phyloP scores from a whole-genome alignment of 1,140 invertebrate genomes.

The Apolygus lucorum region DNA sequence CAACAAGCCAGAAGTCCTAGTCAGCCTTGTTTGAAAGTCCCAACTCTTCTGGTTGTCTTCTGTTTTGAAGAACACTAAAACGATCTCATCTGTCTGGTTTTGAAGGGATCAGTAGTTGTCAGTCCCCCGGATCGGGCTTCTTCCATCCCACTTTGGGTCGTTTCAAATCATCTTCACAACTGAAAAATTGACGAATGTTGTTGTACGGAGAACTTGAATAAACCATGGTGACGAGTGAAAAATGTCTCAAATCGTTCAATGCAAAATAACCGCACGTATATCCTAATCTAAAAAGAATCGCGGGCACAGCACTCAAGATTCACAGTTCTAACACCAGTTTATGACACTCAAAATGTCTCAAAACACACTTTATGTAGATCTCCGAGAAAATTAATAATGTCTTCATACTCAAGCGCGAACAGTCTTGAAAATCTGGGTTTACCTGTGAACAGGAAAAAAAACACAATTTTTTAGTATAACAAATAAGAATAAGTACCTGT shows the following conservation, averaged over 20 bases:
- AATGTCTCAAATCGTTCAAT: neutral
- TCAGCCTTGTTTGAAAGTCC: neutral
- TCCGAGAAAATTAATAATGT: slow-evolving; percentile 1
- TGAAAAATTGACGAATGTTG: slow-evolving; percentile 14
- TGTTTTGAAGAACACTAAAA: neutral
- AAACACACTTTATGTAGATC: neutral
- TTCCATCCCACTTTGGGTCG: slow-evolving; percentile 35
- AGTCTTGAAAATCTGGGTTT: too few species aligned
- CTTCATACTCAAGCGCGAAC: neutral
- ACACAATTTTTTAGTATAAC: too few species aligned
- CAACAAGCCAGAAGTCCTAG: neutral
- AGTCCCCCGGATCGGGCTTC: slow-evolving; percentile 37
- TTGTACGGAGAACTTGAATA: slow-evolving; percentile 16
- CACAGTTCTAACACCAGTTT: slow-evolving; percentile 19
- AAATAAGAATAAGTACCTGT: too few species aligned
- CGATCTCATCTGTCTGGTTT: slow-evolving; percentile 29
- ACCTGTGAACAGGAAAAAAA: too few species aligned
- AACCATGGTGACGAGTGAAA: slow-evolving; percentile 8
- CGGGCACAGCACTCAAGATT: neutral
- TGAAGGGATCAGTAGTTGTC: slow-evolving; percentile 32
- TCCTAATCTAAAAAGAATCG: neutral
- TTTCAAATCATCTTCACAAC: slow-evolving; percentile 33
- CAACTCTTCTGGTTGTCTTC: neutral
- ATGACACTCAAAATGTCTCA: slow-evolving; percentile 11
- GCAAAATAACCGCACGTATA: neutral